Percentiles rank a stretch among this genome's conserved stretches.
phyloP scores from a whole-genome alignment of 2,113 vertebrate species.

The Pagrus major region DNA sequence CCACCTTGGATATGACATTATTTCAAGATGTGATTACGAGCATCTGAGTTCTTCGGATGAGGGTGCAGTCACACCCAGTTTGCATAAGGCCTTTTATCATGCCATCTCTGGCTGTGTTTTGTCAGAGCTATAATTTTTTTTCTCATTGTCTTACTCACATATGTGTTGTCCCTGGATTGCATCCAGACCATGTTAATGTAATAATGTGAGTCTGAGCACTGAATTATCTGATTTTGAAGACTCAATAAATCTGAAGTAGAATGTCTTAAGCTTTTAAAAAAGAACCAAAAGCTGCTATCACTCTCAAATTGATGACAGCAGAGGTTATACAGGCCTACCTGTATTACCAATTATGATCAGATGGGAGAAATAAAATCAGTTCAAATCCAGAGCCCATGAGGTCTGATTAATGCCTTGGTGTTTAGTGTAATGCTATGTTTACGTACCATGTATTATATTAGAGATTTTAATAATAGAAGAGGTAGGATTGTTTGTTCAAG shows the following conservation, averaged over 20 bases:
- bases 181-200: neutral
- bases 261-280: neutral
- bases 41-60: neutral
- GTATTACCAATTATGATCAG: neutral
- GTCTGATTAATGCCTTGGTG: neutral
- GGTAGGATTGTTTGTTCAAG: neutral
- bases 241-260: neutral
- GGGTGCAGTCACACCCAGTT: neutral
- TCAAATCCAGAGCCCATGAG: neutral
- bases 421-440: neutral
- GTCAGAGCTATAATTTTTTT: neutral
- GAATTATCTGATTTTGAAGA: neutral
- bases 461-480: neutral
- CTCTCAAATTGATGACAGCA: neutral
- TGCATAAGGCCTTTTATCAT: neutral
- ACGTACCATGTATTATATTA: neutral
- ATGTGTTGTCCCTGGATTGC: neutral
- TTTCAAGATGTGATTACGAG: neutral
- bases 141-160: neutral
- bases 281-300: neutral
- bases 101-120: neutral
- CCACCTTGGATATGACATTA: neutral
- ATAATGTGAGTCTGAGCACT: neutral
- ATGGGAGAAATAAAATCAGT: neutral
- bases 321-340: neutral